Percentiles rank a stretch among this genome's conserved stretches.
These are phyloP conservation scores for Netelia virgata DNA, from an alignment of 2,888 invertebrate genomes.

Conservation along the genomic window DNA sequence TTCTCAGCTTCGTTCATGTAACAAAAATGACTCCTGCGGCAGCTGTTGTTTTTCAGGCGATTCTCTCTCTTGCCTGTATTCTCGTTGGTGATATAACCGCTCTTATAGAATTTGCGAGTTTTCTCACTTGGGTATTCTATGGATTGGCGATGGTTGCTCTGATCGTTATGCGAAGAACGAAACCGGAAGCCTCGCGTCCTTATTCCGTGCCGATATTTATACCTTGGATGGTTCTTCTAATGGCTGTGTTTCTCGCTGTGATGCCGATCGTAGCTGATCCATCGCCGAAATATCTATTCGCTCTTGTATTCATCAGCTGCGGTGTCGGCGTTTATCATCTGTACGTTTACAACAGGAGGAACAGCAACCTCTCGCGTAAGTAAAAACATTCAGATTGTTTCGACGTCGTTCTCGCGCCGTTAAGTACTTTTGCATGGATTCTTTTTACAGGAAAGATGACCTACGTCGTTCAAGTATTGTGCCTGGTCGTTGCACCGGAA, in stretches of 20 bases:
- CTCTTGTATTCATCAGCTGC: slow-evolving; percentile 89
- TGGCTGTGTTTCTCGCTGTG: slow-evolving; percentile 90
- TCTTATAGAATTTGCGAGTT: slow-evolving; percentile 94
- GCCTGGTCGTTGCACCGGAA: slow-evolving; percentile 89
- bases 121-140: slow-evolving; percentile 95
- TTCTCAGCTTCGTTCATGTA: slow-evolving; percentile 92
- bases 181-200: slow-evolving; percentile 89
- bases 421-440: slow-evolving; percentile 51
- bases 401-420: slow-evolving; percentile 20
- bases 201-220: slow-evolving; percentile 91
- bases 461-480: slow-evolving; percentile 88
- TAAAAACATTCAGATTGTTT: slow-evolving; percentile 54
- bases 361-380: slow-evolving; percentile 89
- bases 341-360: slow-evolving; percentile 90
- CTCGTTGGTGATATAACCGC: slow-evolving; percentile 90
- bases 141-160: slow-evolving; percentile 93
- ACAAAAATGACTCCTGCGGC: slow-evolving; percentile 91
- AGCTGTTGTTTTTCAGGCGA: slow-evolving; percentile 92
- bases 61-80: slow-evolving; percentile 90
- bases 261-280: slow-evolving; percentile 92
- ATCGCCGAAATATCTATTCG: slow-evolving; percentile 91
- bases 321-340: slow-evolving; percentile 91
- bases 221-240: slow-evolving; percentile 90
- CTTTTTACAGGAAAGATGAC: slow-evolving; percentile 88
- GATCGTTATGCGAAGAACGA: slow-evolving; percentile 90